Evolutionary conservation across 2,888 invertebrate species (phyloP).

Genomic region (Pseudoips prasinana): DNA sequence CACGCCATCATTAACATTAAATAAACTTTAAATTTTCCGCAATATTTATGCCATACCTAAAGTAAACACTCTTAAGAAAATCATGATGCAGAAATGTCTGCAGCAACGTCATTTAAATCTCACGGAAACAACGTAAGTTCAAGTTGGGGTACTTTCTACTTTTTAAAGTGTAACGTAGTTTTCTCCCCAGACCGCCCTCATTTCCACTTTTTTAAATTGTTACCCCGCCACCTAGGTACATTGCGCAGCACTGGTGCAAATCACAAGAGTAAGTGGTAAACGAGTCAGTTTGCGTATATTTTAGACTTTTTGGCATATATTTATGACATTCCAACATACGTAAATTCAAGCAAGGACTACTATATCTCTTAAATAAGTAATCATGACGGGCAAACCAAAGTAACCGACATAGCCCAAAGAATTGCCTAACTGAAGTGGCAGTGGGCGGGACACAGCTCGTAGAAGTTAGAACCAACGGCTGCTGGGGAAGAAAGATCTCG

Average conservation of each 20-base stretch:
- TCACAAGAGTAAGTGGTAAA: conserved; percentile 44
- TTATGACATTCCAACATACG: too few relatives aligned
- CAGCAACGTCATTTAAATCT: conserved; percentile 22
- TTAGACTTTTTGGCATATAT: too few relatives aligned
- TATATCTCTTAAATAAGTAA: too few relatives aligned
- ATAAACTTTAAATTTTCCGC: too few relatives aligned
- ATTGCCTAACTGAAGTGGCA: too few relatives aligned
- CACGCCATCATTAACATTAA: too few relatives aligned
- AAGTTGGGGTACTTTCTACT: conserved; percentile 38
- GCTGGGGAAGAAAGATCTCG: too few relatives aligned
- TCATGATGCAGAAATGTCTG: conserved; percentile 6
- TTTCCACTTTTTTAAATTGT: conserved; percentile 59
- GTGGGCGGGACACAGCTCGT: too few relatives aligned
- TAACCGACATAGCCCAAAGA: too few relatives aligned
- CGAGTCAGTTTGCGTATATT: conserved; percentile 40
- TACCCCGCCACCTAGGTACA: conserved; percentile 41
- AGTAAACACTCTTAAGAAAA: conserved; percentile 1
- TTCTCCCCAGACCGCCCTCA: conserved; percentile 45
- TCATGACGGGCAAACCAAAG: neutral
- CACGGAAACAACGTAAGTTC: conserved; percentile 29
- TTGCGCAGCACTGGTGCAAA: conserved; percentile 32
- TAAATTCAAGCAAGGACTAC: too few relatives aligned
- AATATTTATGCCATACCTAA: too few relatives aligned
- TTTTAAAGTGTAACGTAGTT: conserved; percentile 52
- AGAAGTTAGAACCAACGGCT: neutral